These are phyloP conservation scores for Pyrochroa serraticornis DNA, from an alignment of 2,888 invertebrate species.

Conservation along the genomic window DNA sequence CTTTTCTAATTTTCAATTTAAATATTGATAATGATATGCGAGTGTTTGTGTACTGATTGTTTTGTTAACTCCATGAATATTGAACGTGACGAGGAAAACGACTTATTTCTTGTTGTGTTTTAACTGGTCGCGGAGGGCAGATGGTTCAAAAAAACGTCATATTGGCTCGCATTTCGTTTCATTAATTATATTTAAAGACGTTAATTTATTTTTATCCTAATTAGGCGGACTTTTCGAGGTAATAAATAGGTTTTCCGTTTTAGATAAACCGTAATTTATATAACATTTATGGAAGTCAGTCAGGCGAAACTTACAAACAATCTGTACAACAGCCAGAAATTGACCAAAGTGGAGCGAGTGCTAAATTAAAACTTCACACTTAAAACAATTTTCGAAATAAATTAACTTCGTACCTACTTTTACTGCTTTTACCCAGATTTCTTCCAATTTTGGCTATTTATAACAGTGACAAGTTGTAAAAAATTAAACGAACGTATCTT, in stretches of 20 bases:
- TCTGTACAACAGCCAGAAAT: too few relatives aligned
- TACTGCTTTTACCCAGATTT: too few relatives aligned
- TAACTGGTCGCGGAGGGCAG: constrained; percentile 1
- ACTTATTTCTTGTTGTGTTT: not conserved
- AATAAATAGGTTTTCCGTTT: constrained; percentile 32
- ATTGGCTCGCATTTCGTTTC: constrained; percentile 35
- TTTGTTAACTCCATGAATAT: constrained; percentile 10
- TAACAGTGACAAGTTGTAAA: too few relatives aligned
- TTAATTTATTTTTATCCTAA: constrained; percentile 39
- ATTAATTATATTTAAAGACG: constrained; percentile 38
- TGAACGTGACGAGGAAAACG: not conserved
- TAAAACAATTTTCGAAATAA: too few relatives aligned
- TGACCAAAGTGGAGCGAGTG: too few relatives aligned
- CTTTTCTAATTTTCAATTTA: constrained; percentile 10
- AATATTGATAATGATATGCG: constrained; percentile 8
- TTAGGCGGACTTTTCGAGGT: constrained; percentile 30
- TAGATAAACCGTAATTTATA: constrained; percentile 28
- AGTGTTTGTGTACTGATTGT: constrained; percentile 1
- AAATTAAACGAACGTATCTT: too few relatives aligned
- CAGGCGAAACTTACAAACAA: too few relatives aligned
- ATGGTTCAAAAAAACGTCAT: constrained; percentile 14
- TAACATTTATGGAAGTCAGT: not conserved
- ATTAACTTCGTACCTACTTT: too few relatives aligned
- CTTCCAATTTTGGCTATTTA: too few relatives aligned
- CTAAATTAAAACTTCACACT: too few relatives aligned